Base-by-base conservation (phyloP, 2,888 invertebrate species). In the Ectemnius continuus region DNA sequence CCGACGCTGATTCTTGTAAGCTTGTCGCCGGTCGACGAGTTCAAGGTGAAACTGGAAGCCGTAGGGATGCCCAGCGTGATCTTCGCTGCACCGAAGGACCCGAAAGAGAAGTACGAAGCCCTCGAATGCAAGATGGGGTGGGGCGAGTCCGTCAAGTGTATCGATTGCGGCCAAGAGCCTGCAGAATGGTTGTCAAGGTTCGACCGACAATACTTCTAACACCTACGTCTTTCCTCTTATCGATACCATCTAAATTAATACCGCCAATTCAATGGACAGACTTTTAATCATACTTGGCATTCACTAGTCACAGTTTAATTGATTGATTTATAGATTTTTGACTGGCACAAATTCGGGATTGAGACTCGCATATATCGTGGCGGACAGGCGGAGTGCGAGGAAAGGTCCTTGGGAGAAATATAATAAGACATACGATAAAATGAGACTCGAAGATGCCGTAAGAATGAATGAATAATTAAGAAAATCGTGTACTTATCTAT, bases 81-180 rank as follows among this genome's bases (percentile, higher is more conserved):
- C 63, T 91, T 93, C 18, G 84, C 88, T 75, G 86, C 92, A 18
- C 92, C 92, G 0, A 83, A 86, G 47, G 78, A 64, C 47, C 18
- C 48, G 5, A 69, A 75, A 46, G 67, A 76, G 26, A 70, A 18
- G 28, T 23, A 70, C 11, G 70, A 74, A 78, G 70, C 76, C 45
- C 68, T 85, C 20, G 77, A 84, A 11, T 88, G 87, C 56, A 81
- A 76, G 5, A 85, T 91, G 84, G 91, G 90, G 87, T 87, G 82
- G 73, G 91, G 91, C 69, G 90, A 91, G 67, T 57, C 76, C 71
- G 87, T 93, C 0, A 85, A 91, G 60, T 92, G 93, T 52, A 86
- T 93, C 69, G 95, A 95, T 88, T 95, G 94, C 89, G 95, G 95
- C 1, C 92, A 93, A 48, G 92, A 92, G 75, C 93, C 92, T 1